These are phyloP conservation scores for Pandemis heparana DNA, from an alignment of 2,888 invertebrate genomes.

Conservation along the genomic window DNA sequence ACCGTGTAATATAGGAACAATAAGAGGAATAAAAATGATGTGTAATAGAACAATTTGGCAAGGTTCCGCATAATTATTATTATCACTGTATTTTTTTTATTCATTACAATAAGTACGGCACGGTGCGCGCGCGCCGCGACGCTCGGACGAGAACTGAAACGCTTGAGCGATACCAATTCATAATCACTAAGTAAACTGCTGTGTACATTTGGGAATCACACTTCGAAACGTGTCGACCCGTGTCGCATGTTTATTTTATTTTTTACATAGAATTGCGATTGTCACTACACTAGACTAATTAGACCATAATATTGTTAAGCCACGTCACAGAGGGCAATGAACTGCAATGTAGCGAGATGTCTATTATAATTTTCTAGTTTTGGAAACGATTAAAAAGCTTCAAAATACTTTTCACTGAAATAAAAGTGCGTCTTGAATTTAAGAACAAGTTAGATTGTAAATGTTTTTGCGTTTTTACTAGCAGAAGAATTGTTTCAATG, in stretches of 20 bases:
- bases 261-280: too few species aligned
- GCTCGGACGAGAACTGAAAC: constrained; percentile 3
- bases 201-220: background rate
- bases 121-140: constrained; percentile 11
- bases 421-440: too few species aligned
- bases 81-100: background rate
- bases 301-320: too few species aligned
- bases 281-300: too few species aligned
- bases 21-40: constrained; percentile 15
- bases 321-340: too few species aligned
- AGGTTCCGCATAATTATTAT: constrained; percentile 21
- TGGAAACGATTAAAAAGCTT: too few species aligned
- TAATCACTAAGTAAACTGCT: constrained; percentile 8
- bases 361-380: background rate
- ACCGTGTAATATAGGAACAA: constrained; percentile 20
- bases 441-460: too few species aligned
- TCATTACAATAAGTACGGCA: background rate
- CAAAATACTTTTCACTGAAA: too few species aligned
- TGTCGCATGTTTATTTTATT: too few species aligned
- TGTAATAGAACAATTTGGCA: constrained; percentile 28
- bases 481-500: too few species aligned
- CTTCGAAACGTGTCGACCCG: background rate
- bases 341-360: too few species aligned
- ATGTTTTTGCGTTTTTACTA: too few species aligned
- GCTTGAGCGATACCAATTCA: background rate